Evolutionary conservation across 2,797 vertebrate genomes (phyloP).

Genomic region (Liasis olivaceus): DNA sequence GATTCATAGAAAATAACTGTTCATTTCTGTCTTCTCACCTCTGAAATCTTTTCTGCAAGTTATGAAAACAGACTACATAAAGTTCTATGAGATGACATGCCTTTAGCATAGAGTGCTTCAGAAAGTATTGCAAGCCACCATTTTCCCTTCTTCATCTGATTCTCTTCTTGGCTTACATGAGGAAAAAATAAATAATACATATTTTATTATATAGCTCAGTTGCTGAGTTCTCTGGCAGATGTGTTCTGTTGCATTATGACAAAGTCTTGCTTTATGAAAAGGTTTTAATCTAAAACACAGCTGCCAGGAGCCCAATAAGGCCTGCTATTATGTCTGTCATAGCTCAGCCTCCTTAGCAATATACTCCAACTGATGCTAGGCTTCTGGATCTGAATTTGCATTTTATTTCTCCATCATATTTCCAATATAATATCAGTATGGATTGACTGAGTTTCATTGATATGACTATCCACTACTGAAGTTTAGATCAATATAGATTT

Average conservation of each 20-base stretch:
- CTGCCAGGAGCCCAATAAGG: neutral
- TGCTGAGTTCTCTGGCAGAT: neutral
- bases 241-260: neutral
- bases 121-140: neutral
- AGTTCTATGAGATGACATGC: neutral
- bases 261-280: slow-evolving; percentile 5
- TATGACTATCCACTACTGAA: neutral
- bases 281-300: neutral
- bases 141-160: neutral
- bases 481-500: neutral
- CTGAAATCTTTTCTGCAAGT: neutral
- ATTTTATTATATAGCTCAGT: neutral
- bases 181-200: neutral
- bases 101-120: neutral
- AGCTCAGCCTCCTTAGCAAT: neutral
- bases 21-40: neutral
- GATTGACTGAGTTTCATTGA: neutral
- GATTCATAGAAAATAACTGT: slow-evolving; percentile 8
- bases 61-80: neutral
- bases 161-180: neutral
- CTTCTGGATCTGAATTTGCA: neutral
- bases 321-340: neutral
- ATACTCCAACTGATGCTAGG: neutral
- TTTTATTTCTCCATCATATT: neutral
- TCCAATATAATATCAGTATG: neutral